Percentiles rank a stretch among this genome's conserved stretches.
Evolutionary conservation across 1,140 invertebrate species (phyloP).

Genomic region (Spodoptera frugiperda): DNA sequence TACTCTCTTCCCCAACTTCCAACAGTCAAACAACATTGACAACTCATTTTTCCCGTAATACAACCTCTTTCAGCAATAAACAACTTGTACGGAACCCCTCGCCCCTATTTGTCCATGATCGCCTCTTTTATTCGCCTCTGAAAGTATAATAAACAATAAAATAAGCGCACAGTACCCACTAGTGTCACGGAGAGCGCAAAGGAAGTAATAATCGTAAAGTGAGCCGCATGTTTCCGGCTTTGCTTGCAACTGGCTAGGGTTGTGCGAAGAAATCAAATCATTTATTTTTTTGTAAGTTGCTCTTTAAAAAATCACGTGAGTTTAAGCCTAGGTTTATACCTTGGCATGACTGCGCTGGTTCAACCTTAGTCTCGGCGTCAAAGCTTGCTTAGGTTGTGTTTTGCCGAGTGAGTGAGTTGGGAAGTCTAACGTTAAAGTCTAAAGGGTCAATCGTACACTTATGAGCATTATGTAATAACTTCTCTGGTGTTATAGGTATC

Average conservation of each 20-base stretch:
- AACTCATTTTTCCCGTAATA: not conserved
- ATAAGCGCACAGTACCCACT: conserved; percentile 51
- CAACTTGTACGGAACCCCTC: conserved; percentile 27
- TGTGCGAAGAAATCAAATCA: not conserved
- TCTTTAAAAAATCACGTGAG: not conserved
- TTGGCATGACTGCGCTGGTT: too few species aligned
- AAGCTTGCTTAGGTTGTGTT: too few species aligned
- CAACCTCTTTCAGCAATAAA: conserved; percentile 27
- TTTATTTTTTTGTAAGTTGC: not conserved
- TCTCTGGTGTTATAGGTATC: too few species aligned
- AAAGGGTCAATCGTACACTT: too few species aligned
- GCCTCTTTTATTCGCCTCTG: conserved; percentile 54
- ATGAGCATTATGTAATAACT: too few species aligned
- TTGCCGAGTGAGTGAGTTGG: too few species aligned
- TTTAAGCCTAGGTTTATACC: too few species aligned
- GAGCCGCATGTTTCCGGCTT: conserved; percentile 67
- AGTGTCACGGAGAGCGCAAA: conserved; percentile 60
- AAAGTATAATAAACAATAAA: conserved; percentile 74
- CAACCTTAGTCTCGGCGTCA: too few species aligned
- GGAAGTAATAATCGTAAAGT: conserved; percentile 78
- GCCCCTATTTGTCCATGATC: conserved; percentile 52
- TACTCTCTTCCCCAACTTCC: not conserved
- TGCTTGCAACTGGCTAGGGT: conserved; percentile 50
- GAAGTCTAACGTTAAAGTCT: too few species aligned
- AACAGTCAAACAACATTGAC: not conserved